Evolutionary conservation across 2,888 invertebrate species (phyloP).

Genomic region (Drosophila infuscata): DNA sequence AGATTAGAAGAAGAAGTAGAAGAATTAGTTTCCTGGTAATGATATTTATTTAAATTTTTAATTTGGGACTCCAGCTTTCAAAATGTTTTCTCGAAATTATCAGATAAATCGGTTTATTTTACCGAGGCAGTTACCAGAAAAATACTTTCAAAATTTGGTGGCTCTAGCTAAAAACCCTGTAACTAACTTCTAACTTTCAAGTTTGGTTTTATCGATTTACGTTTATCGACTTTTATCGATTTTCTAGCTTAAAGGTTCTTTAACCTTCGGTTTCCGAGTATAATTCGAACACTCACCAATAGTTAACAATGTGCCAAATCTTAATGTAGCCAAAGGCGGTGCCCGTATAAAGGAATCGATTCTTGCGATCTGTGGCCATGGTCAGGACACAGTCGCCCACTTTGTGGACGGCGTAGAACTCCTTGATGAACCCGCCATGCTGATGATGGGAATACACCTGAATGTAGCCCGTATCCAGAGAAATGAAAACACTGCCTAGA

Average conservation of each 20-base stretch:
- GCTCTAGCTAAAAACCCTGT: too few relatives aligned
- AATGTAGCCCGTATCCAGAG: conserved; percentile 90
- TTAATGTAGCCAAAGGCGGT: conserved; percentile 91
- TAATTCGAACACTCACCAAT: conserved; percentile 84
- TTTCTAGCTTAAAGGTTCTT: not conserved
- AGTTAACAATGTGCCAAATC: conserved; percentile 91
- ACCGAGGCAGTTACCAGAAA: too few relatives aligned
- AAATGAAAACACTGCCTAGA: conserved; percentile 89
- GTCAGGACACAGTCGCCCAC: conserved; percentile 87
- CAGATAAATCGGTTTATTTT: too few relatives aligned
- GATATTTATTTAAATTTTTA: too few relatives aligned
- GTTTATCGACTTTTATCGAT: not conserved
- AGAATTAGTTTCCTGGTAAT: too few relatives aligned
- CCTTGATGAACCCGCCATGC: conserved; percentile 89
- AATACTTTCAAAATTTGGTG: too few relatives aligned
- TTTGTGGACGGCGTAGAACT: conserved; percentile 90
- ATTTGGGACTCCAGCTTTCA: too few relatives aligned
- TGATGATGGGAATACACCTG: conserved; percentile 94
- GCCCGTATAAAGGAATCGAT: conserved; percentile 91
- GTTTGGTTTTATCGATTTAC: too few relatives aligned
- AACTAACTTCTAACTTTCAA: too few relatives aligned
- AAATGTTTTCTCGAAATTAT: too few relatives aligned
- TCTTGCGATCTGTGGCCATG: conserved; percentile 89
- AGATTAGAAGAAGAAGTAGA: too few relatives aligned
- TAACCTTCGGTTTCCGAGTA: not conserved